phyloP scores from a whole-genome alignment of 2,888 invertebrate genomes.

The Sinopyrophorus schimmeli region DNA sequence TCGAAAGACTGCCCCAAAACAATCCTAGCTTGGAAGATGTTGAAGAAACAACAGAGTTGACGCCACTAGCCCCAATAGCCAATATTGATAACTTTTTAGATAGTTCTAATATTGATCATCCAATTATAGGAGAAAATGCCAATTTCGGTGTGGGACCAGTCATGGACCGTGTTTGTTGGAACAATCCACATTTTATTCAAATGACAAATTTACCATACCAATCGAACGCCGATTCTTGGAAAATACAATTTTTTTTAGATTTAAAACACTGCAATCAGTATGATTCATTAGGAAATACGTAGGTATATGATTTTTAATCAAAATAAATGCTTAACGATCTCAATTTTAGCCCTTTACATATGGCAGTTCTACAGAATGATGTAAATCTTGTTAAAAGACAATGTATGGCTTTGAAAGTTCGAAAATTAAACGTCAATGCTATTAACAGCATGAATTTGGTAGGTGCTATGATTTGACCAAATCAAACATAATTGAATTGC shows the following conservation, averaged over 20 bases:
- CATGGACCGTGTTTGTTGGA: conserved; percentile 1
- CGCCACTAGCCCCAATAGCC: not conserved
- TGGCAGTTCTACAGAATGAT: conserved; percentile 25
- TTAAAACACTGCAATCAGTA: conserved; percentile 39
- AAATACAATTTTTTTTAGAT: conserved; percentile 41
- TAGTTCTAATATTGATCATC: not conserved
- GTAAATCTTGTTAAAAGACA: conserved; percentile 18
- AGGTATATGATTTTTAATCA: conserved; percentile 31
- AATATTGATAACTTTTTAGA: not conserved
- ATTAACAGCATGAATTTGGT: conserved; percentile 22
- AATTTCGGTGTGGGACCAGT: conserved; percentile 1
- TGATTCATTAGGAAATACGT: conserved; percentile 46
- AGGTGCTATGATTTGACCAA: conserved; percentile 7
- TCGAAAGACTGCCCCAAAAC: not conserved
- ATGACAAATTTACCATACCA: not conserved
- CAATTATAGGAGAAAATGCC: not conserved
- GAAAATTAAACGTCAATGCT: conserved; percentile 14
- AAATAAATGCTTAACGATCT: not conserved
- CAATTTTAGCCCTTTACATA: conserved; percentile 30
- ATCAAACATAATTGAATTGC: not conserved
- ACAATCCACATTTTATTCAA: not conserved
- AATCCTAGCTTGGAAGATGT: too few species aligned
- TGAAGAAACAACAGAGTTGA: not conserved
- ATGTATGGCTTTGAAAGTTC: conserved; percentile 18
- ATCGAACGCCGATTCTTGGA: conserved; percentile 24